Percentiles rank a stretch among this genome's conserved stretches.
These are phyloP conservation scores for Serilophus lunatus DNA, from an alignment of 2,113 vertebrate genomes.

Conservation along the genomic window DNA sequence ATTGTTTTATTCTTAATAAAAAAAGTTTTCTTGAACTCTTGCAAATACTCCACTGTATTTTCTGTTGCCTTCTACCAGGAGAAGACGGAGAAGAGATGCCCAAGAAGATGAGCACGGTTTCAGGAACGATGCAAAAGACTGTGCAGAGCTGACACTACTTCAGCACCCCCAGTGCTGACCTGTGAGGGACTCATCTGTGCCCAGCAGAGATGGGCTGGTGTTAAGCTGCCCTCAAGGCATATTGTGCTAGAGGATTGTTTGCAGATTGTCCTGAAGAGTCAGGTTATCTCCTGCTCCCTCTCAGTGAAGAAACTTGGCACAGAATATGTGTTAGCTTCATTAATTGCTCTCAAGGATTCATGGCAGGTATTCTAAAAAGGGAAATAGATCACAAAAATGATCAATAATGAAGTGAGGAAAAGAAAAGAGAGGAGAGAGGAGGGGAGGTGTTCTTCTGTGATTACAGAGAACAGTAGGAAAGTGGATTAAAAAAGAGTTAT, in stretches of 20 bases:
- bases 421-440: too few relatives aligned
- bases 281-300: background rate
- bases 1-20: background rate
- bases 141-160: background rate
- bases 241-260: background rate
- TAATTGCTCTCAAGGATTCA: background rate
- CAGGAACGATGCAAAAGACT: background rate
- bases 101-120: background rate
- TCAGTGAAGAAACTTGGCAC: background rate
- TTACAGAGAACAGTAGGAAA: background rate
- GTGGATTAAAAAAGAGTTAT: background rate
- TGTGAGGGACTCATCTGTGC: fast-evolving
- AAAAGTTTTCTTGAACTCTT: background rate
- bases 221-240: background rate
- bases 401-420: background rate
- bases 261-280: background rate
- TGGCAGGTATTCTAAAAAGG: background rate
- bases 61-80: background rate
- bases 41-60: background rate
- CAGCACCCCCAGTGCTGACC: background rate
- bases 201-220: background rate
- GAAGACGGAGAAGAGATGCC: background rate
- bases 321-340: background rate
- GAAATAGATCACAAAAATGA: background rate
- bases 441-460: background rate